These are phyloP conservation scores for Threskiornis aethiopicus DNA, from an alignment of 2,797 vertebrate genomes.

Conservation along the genomic window DNA sequence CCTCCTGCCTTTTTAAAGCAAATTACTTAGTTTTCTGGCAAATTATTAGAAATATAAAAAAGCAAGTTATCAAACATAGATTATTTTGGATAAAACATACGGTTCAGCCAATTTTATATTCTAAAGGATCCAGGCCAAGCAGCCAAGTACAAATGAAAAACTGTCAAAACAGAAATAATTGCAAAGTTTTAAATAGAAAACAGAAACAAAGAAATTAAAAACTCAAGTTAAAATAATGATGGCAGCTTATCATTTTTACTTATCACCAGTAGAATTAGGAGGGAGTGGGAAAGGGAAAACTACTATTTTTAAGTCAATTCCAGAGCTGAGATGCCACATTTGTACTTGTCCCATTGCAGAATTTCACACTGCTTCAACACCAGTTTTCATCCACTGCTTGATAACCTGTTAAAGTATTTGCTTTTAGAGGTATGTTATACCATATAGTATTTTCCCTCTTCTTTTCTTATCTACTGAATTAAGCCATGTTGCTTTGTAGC, in stretches of 20 bases:
- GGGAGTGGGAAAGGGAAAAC: neutral
- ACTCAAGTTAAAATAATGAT: neutral
- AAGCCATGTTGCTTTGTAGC: neutral
- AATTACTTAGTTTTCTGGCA: neutral
- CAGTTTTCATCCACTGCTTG: neutral
- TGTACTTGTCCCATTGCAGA: neutral
- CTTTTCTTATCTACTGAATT: neutral
- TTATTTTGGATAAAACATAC: neutral
- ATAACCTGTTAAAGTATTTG: neutral
- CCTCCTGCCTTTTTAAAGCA: neutral
- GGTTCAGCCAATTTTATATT: neutral
- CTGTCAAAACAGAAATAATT: neutral
- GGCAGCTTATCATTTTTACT: neutral
- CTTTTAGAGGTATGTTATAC: neutral
- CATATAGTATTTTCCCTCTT: neutral
- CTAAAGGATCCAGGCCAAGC: neutral
- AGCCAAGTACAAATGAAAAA: neutral
- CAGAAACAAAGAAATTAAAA: neutral
- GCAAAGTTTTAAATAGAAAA: neutral
- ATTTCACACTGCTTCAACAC: neutral
- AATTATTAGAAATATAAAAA: neutral
- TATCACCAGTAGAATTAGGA: neutral
- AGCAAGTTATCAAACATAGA: neutral
- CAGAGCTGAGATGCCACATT: neutral
- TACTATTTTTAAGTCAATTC: neutral